Base-by-base conservation (phyloP, 2,113 vertebrate species). In the Bubo bubo region DNA sequence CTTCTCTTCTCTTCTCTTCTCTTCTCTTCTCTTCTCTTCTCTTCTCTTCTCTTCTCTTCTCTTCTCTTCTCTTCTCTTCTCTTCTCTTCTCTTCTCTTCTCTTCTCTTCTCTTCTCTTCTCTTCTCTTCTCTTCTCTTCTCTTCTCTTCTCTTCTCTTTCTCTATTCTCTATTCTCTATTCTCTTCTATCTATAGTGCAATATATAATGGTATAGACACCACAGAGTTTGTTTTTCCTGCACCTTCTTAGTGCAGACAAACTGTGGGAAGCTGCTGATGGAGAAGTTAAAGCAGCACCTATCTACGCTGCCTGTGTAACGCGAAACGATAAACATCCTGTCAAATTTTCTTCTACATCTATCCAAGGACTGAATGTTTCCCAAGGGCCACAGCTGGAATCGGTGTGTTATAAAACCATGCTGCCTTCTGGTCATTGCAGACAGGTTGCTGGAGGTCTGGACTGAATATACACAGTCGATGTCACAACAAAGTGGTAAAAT, bases 281-380 rank as follows among this genome's bases (percentile, higher is more conserved):
- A 81, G 68, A 37, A 70, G 28, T 53, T 90, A 9, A 76, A 89
- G 56, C 16, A 56, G 32, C 39, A 56, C 10, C 73, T 76, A 9
- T 39, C 35, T 59, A 9, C 0, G 0, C n/a, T 55, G 24, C 41
- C 37, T 37, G 17, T 20, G 26, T n/a, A 50, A 50, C 1, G 0
- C 0, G 0, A 55, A 35, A 27, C 0, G 0, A 39, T 5, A 35
- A 73, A 23, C 4, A 32, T 43, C 20, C 39, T 55, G 50, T 21
- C 9, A 47, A 47, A 53, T 62, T 73, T 66, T 47, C 68, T 66
- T n/a, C 35, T 37, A 35, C 52, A 35, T 67, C 52, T 39, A 10
- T 21, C 30, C 14, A 5, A 41, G 52, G 30, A 11, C 16, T 43
- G 43, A 28, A 27, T 8, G 14, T 5, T 90, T 92, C 47, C 58